These are phyloP conservation scores for Euborellia annulipes DNA, from an alignment of 1,140 invertebrate genomes.

Conservation along the genomic window DNA sequence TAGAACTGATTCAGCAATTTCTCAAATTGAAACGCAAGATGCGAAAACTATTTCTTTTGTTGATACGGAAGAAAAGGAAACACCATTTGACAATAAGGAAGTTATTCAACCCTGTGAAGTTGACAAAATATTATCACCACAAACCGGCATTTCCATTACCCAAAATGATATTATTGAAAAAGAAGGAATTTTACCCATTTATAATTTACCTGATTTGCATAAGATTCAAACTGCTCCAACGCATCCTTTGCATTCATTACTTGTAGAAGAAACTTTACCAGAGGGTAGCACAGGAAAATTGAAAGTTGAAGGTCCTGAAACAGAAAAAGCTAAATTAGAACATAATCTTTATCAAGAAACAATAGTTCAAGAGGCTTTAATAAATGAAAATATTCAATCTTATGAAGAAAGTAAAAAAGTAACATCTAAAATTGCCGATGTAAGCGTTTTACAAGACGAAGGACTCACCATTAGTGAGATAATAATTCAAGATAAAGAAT, in stretches of 20 bases:
- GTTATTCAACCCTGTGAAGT: conserved; percentile 25
- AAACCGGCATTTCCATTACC: conserved; percentile 32
- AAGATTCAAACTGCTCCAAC: conserved; percentile 32
- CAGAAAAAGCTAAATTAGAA: conserved; percentile 29
- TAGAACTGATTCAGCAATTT: conserved; percentile 31
- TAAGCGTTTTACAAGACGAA: conserved; percentile 32
- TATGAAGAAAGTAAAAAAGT: conserved; percentile 23
- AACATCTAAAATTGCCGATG: conserved; percentile 28
- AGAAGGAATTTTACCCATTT: conserved; percentile 32
- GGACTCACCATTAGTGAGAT: conserved; percentile 35
- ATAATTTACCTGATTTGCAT: conserved; percentile 36
- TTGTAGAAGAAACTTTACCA: conserved; percentile 39
- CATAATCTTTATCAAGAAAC: conserved; percentile 33
- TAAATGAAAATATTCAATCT: conserved; percentile 28
- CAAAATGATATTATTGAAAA: conserved; percentile 37
- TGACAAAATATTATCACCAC: conserved; percentile 25
- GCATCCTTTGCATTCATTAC: conserved; percentile 35
- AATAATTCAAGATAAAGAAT: conserved; percentile 29
- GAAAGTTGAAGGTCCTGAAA: conserved; percentile 22
- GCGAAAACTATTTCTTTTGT: conserved; percentile 39
- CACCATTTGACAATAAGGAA: conserved; percentile 21
- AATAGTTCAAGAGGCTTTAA: conserved; percentile 32
- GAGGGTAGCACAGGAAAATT: conserved; percentile 32
- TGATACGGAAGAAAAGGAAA: conserved; percentile 35
- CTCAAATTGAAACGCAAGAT: conserved; percentile 33